Conservation (phyloP, 2,888 invertebrate species). For the Orthosia incerta region DNA sequence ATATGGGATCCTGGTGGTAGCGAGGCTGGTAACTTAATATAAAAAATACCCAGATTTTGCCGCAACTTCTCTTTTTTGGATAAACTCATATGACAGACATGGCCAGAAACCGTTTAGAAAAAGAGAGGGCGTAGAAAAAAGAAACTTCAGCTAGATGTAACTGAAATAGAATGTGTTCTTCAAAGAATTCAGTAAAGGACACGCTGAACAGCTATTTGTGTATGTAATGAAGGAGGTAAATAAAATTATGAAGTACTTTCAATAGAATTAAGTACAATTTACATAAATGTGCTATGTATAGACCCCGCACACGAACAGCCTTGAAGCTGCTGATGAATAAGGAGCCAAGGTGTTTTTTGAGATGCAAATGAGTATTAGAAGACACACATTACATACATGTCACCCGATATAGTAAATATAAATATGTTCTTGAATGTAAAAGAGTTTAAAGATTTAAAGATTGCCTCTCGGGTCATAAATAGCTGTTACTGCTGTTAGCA, state of each 20-base stretch:
- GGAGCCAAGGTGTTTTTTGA: conserved; percentile 48
- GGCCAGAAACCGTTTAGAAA: not conserved
- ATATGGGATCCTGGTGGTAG: not conserved
- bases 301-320: conserved; percentile 44
- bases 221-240: conserved; percentile 31
- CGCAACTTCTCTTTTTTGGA: not conserved
- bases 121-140: not conserved
- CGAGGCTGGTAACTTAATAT: not conserved
- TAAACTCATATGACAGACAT: not conserved
- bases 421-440: conserved; percentile 41
- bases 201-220: not conserved
- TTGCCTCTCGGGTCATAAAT: conserved; percentile 28
- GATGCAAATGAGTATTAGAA: conserved; percentile 54
- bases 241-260: conserved; percentile 34
- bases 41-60: not conserved
- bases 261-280: conserved; percentile 53
- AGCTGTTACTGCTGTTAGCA: conserved; percentile 30
- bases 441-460: conserved; percentile 23
- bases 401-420: conserved; percentile 41
- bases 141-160: not conserved
- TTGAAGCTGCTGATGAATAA: conserved; percentile 34
- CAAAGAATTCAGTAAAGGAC: not conserved
- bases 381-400: conserved; percentile 25
- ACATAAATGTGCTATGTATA: conserved; percentile 40
- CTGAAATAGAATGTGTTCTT: not conserved